Evolutionary conservation across 2,113 vertebrate species (phyloP), one percentile per base, ranked within the genome.

Genomic region (Pundamilia nyererei): DNA sequence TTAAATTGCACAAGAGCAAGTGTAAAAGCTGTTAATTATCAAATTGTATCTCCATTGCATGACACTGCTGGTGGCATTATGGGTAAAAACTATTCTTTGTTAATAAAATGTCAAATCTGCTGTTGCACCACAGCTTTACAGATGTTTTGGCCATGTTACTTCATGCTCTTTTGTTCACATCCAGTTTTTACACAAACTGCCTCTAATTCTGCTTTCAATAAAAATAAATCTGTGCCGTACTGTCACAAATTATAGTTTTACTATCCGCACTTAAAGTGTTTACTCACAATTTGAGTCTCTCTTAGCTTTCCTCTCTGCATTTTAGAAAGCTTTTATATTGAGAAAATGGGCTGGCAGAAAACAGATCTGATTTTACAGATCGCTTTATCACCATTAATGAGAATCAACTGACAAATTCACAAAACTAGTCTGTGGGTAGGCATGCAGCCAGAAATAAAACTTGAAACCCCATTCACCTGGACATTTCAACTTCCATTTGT

Each of bases 1-100:
- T 87, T 90, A 38, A 80, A 84, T 80, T 91, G 79, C 90, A 91
- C 51, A 84, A 84, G 49, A 86, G 79, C 62, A 38, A 89, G 80
- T 56, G 81, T 75, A 90, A 82, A 87, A 90, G 83, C 72, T 86
- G 51, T 79, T 77, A 92, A 86, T 85, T 14, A 56, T 31, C 56
- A 38, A 79, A 53, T 84, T 56, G 15, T 38, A 85, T 81, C 51
- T 79, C n/a, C 21, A 47, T 40, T 80, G 26, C 47, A 38, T 80
- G 47, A 81, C 53, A 70, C 54, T 26, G 75, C 47, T 38, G 40
- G 55, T 70, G 54, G 77, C 42, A 88, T 49, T 35, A n/a, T 42
- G 8, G 5, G 40, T 79, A 72, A 68, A 82, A 49, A 7, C 10
- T 79, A 19, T 21, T 53, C 6, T 58, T 51, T 72, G 13, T 86